Conservation (phyloP, 2,888 invertebrate genomes). For the Tiliacea citrago region DNA sequence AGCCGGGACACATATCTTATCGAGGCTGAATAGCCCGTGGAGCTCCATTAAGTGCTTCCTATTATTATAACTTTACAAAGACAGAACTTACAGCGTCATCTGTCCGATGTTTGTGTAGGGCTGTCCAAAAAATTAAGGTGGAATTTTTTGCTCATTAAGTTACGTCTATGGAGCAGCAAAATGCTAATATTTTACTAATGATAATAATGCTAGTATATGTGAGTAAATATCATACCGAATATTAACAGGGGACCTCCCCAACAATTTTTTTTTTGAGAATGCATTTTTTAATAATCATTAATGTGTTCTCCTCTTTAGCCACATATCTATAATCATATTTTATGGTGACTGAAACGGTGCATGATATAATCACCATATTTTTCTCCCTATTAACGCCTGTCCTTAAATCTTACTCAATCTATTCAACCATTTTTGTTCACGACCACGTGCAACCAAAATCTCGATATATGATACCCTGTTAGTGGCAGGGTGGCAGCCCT, state of each 20-base stretch:
- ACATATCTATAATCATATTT: not conserved
- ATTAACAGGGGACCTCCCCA: not conserved
- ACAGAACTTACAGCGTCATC: slow-evolving; percentile 62
- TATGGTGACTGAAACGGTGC: not conserved
- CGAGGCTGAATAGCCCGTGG: slow-evolving; percentile 10
- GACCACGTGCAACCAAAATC: slow-evolving; percentile 13
- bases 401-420: slow-evolving; percentile 14
- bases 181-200: too few species aligned
- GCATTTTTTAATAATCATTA: not conserved
- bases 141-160: not conserved
- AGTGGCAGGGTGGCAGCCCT: slow-evolving; percentile 45
- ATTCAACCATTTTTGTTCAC: slow-evolving; percentile 37
- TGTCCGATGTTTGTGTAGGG: slow-evolving; percentile 52
- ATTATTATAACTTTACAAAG: slow-evolving; percentile 63
- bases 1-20: slow-evolving; percentile 31
- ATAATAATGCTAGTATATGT: not conserved
- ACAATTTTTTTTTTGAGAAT: not conserved
- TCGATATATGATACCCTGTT: not conserved
- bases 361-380: not conserved
- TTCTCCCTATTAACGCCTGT: slow-evolving; percentile 13
- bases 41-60: slow-evolving; percentile 57
- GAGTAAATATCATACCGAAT: not conserved
- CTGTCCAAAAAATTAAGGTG: not conserved
- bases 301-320: not conserved
- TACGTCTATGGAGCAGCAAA: not conserved